Evolutionary conservation across 2,113 vertebrate species (phyloP), one percentile per base, ranked within the genome.

Genomic region (Dunckerocampus dactyliophorus): DNA sequence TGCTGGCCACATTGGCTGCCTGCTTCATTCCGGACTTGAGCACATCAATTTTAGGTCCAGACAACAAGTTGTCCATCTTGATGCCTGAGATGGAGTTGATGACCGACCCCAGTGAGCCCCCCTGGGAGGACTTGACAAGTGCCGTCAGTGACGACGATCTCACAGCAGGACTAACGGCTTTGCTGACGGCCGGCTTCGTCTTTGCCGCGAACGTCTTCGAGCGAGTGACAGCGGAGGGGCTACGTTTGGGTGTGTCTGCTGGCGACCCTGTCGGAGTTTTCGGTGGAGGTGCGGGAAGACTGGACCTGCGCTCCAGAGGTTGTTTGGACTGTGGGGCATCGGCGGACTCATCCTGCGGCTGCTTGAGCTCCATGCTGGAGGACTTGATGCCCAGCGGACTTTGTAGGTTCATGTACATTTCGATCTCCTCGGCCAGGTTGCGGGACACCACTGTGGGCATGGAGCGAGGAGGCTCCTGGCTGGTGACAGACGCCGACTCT

Each of bases 381-480:
- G 94, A 95, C 71, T 94, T 95, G 54, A 50, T 82, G 17, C 92
- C 90, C 34, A 95, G 70, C 0, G 95, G 94, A 56, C 82, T 94
- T 67, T 91, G 92, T n/a, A 97, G 86, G 72, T 93, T 98, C 97
- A 99, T 98, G 74, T 99, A 98, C 85, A 88, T 95, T 83, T 99
- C 93, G 16, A 99, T 99, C 86, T 99, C 97, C 71, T 97, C 95
- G 1, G 97, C 97, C 49, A 99, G 90, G 73, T 97, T 98, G 31
- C 94, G 93, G 47, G 95, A 93, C 66, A 92, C 92, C 70, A 92
- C 89, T 1, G 88, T 85, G 0, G 93, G 94, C 47, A 90, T 2
- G 1, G 77, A 0, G 62, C 92, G 93, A 0, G 82, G 90, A 74
- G 69, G 82, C 67, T 94, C 94, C 72, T 91, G 93, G 59, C 88